phyloP scores from a whole-genome alignment of 1,140 invertebrate species.

The Hyposmocoma kahamanoa region DNA sequence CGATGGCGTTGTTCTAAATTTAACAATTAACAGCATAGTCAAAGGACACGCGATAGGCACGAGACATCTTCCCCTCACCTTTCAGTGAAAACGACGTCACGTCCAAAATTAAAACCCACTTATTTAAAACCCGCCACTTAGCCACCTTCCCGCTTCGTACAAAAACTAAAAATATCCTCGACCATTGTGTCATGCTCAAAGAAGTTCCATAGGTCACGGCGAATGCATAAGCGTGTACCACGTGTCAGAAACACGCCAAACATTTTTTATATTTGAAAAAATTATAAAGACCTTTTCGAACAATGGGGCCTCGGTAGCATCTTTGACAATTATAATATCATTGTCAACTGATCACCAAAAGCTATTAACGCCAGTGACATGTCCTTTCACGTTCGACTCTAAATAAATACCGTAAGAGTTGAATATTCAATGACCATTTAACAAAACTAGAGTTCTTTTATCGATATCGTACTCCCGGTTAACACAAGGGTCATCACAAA shows the following conservation, averaged over 20 bases:
- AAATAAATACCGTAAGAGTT: constrained; percentile 29
- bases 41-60: constrained; percentile 62
- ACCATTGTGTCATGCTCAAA: constrained; percentile 69
- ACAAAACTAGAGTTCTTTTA: constrained; percentile 34
- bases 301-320: constrained; percentile 69
- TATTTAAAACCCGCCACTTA: constrained; percentile 70
- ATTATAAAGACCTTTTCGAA: constrained; percentile 63
- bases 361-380: constrained; percentile 32
- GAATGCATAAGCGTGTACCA: constrained; percentile 53
- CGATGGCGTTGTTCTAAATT: constrained; percentile 28
- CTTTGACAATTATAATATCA: constrained; percentile 73
- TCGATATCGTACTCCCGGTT: constrained; percentile 36
- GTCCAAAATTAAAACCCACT: constrained; percentile 71
- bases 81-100: constrained; percentile 52
- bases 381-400: constrained; percentile 40
- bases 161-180: constrained; percentile 71
- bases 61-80: constrained; percentile 63
- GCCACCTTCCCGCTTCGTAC: constrained; percentile 64
- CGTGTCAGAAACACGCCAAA: constrained; percentile 71
- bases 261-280: constrained; percentile 72
- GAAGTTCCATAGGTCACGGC: constrained; percentile 71
- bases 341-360: constrained; percentile 25
- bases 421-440: constrained; percentile 31
- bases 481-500: constrained; percentile 72
- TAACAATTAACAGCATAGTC: constrained; percentile 24